These are phyloP conservation scores for Notothenia coriiceps DNA, from an alignment of 2,113 vertebrate species.

Conservation along the genomic window DNA sequence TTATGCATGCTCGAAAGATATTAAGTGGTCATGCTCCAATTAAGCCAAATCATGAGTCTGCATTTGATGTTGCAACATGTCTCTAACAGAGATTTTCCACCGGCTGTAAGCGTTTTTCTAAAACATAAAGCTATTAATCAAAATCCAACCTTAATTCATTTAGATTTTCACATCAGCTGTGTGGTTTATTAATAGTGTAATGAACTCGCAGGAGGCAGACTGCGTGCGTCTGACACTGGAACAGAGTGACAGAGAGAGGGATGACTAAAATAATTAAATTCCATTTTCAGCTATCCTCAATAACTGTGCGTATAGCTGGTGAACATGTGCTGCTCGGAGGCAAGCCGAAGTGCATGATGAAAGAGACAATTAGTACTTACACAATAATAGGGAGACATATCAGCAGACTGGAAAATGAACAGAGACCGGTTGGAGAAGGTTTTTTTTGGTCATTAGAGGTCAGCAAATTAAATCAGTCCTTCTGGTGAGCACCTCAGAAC, in stretches of 20 bases:
- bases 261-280: conserved; percentile 39
- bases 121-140: conserved; percentile 6
- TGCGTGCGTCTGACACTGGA: neutral
- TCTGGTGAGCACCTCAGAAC: conserved; percentile 53
- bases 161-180: conserved; percentile 12
- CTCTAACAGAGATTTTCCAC: conserved; percentile 2
- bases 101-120: neutral
- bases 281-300: conserved; percentile 37
- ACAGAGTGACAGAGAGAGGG: conserved; percentile 22
- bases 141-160: conserved; percentile 10
- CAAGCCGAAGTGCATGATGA: conserved; percentile 58
- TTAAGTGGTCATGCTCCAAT: conserved; percentile 23
- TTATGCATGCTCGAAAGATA: conserved; percentile 11
- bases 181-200: conserved; percentile 2
- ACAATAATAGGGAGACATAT: conserved; percentile 73
- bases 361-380: conserved; percentile 68
- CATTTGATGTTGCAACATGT: conserved; percentile 24
- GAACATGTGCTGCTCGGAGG: conserved; percentile 48
- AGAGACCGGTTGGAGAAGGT: conserved; percentile 64
- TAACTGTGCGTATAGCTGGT: conserved; percentile 37
- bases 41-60: conserved; percentile 30
- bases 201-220: conserved; percentile 3
- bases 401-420: conserved; percentile 64
- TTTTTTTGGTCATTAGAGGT: conserved; percentile 72
- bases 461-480: conserved; percentile 79